Conservation (phyloP, 2,888 invertebrate species). For the Sialis fuliginosa region DNA sequence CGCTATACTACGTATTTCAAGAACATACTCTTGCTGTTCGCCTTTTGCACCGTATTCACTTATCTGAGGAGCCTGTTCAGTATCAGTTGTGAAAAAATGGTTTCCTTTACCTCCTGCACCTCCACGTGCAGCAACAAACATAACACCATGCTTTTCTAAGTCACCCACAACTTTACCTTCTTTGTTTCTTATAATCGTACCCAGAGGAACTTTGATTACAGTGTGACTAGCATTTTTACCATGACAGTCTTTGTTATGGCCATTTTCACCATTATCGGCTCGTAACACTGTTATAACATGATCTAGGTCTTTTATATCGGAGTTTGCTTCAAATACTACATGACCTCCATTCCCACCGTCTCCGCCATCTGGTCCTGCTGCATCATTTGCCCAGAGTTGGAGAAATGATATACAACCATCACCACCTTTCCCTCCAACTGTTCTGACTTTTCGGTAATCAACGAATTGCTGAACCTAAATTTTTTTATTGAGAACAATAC, state of each 20-base stretch:
- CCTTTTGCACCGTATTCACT: conserved; percentile 79
- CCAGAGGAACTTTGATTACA: conserved; percentile 62
- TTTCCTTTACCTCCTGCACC: conserved; percentile 96
- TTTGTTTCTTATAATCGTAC: conserved; percentile 48
- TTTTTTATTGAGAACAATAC: background rate
- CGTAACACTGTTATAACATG: conserved; percentile 38
- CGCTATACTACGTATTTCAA: conserved; percentile 87
- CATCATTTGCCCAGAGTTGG: conserved; percentile 63
- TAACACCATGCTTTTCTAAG: conserved; percentile 42
- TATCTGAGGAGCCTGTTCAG: conserved; percentile 60
- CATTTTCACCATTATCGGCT: conserved; percentile 56
- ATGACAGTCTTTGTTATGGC: conserved; percentile 54
- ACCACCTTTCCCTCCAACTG: conserved; percentile 78
- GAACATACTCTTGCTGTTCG: conserved; percentile 48
- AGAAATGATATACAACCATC: conserved; percentile 83
- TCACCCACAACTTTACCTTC: conserved; percentile 46
- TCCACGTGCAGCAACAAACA: conserved; percentile 87
- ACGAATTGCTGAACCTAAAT: conserved; percentile 42
- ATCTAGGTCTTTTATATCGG: conserved; percentile 49
- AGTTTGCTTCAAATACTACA: conserved; percentile 63
- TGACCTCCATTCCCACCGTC: conserved; percentile 95
- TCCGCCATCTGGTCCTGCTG: conserved; percentile 89
- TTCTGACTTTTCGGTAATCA: conserved; percentile 47
- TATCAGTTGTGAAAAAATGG: conserved; percentile 68
- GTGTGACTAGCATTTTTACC: conserved; percentile 65